Base-by-base conservation (phyloP, 2,888 invertebrate genomes). In the Suillia variegata region DNA sequence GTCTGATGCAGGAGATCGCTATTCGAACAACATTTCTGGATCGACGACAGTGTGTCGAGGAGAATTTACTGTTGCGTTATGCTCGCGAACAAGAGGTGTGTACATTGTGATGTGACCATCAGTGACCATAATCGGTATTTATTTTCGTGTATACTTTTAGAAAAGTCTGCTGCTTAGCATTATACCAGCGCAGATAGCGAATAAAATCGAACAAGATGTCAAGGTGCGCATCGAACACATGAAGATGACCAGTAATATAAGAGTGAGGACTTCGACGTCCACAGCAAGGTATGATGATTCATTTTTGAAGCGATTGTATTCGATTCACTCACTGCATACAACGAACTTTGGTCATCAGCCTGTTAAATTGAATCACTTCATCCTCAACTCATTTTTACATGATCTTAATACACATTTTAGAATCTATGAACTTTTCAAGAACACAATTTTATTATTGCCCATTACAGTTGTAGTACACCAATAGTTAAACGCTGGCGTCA, bases 11-110 rank as follows among this genome's bases (percentile, higher is more conserved):
- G 65, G 96, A 96, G 82, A 89, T 96, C 49, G 90, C 93, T 17
- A 91, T 93, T 64, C 84, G 95, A 62, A 85, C 92, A 63, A 93
- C 95, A 1, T 96, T 96, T 78, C 84, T 96, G 58, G 95, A 96
- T 76, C 87, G 93, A 34, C 84, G 95, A 62, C 92, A 91, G 38
- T 94, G 91, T 73, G 91, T 96, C 17, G 92, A 94, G 79, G 91
- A 92, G 55, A 94, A 93, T 52, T 84, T 92, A 49, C 86, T 92
- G 69, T 83, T 94, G 20, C 89, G 91, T 67, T 91, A 90, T 76
- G 94, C 94, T 63, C 89, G 93, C 75, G 90, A 92, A 70, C 94
- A 94, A 84, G 94, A 94, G 86, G 90, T 90, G 77, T 69, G 71
- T n/a, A n/a, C n/a, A n/a, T n/a, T n/a, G n/a, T n/a, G n/a, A n/a